Base-by-base conservation (phyloP, 2,888 invertebrate genomes). In the Scaptomyza parva region DNA sequence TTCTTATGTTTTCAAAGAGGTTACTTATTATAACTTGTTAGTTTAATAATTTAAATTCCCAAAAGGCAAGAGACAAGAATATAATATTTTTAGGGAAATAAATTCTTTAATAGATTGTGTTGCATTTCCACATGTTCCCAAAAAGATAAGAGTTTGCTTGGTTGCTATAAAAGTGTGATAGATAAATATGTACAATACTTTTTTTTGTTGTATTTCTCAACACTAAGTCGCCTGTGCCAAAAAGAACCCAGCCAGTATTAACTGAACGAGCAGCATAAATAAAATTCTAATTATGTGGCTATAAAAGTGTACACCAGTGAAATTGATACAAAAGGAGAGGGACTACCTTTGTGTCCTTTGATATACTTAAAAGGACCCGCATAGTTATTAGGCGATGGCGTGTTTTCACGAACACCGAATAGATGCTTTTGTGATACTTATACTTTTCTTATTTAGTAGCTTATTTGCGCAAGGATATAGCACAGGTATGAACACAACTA, bases 231-330 rank as follows among this genome's bases (percentile, higher is more conserved):
- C 58, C 78, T 77, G 74, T 73, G 78, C 61, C 74, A 73, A 73
- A 73, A 54, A 73, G 67, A 73, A 61, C 48, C 58, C 54, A 73
- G 67, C 74, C 73, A 73, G 73, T 77, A 72, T 77, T 73, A 66
- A 72, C 47, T 51, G 72, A 73, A 77, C 54, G 54, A 73, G 73
- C 18, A 66, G 41, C 61, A 45, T 54, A 66, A 77, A 66, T 73
- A 73, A 61, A 44, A 55, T 66, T 55, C 33, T 33, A 73, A 73
- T 66, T 64, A 73, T 73, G 73, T 61, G 65, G 77, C 73, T 73
- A 54, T 77, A 73, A 77, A 73, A 73, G 61, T 59, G 54, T 44
- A 40, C 17, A 39, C 33, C 18, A 73, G 73, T 73, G 61, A 51
- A 67, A 58, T 61, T 66, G 28, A 62, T 55, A 54, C 43, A 47